Evolutionary conservation across 2,888 invertebrate species (phyloP), one percentile per base, ranked within the genome.

Genomic region (Dryobota labecula): DNA sequence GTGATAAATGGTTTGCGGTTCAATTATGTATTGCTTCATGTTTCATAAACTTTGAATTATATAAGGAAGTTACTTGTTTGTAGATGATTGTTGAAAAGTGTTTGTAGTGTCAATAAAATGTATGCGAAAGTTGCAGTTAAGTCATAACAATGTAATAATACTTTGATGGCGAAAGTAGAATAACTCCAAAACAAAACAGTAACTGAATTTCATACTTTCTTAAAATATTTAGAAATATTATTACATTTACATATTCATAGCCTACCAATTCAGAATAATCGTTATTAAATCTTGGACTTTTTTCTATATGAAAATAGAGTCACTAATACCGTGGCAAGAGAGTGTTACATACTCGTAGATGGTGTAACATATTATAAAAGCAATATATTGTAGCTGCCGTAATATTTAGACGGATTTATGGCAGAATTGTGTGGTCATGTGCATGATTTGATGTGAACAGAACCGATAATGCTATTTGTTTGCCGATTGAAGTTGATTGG

Each of bases 381-480:
- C 45, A 49, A 78, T 76, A 57, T 45, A 43, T 53, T 38, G 53
- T 57, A 36, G 33, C 53, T 72, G 45, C 36, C 45, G 47, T 58
- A 43, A 72, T 38, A 60, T 68, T 60, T 27, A 33, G 65, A 49
- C 15, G 43, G 24, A 63, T 77, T 72, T 72, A 76, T 54, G 63
- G 61, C 33, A 78, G 53, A 47, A 72, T 27, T 60, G 49, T 75
- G 76, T 47, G 61, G 56, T 62, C 69, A 45, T 33, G 47, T 13
- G 45, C 27, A 47, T 24, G 49, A 45, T 13, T 30, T 30, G 61
- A 43, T 49, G 41, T 45, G 38, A 57, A 24, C 15, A 38, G 24
- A 51, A 24, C 61, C 18, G n/a, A 11, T 38, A 36, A 36, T 15
- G 27, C 1, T 43, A 24, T 11, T 18, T 41, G 27, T 47, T 56